These are phyloP conservation scores for Pampus argenteus DNA, from an alignment of 2,797 vertebrate genomes.

Conservation along the genomic window DNA sequence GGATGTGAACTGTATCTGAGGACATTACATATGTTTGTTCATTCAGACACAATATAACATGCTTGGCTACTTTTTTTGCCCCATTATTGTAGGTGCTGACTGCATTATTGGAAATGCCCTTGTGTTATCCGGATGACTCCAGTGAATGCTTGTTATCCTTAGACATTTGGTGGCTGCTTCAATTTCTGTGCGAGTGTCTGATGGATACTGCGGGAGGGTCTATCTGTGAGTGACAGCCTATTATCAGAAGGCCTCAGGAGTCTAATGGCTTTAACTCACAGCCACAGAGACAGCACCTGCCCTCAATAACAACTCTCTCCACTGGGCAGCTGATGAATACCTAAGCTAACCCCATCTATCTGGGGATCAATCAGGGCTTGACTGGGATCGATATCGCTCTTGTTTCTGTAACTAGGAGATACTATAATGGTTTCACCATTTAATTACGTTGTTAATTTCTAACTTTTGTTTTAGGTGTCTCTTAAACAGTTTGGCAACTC, in stretches of 20 bases:
- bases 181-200: conserved; percentile 74
- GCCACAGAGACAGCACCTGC: conserved; percentile 81
- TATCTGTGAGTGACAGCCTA: conserved; percentile 83
- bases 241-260: conserved; percentile 84
- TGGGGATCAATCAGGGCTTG: conserved; percentile 84
- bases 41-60: conserved; percentile 42
- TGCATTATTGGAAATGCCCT: conserved; percentile 56
- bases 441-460: conserved; percentile 87
- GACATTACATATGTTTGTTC: conserved; percentile 26
- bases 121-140: conserved; percentile 68
- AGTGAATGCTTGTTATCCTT: conserved; percentile 75
- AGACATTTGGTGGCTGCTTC: conserved; percentile 73
- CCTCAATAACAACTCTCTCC: conserved; percentile 83
- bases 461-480: conserved; percentile 79
- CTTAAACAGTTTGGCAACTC: conserved; percentile 70
- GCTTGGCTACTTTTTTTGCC: conserved; percentile 36
- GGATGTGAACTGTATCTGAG: conserved; percentile 23
- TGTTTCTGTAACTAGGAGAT: conserved; percentile 87
- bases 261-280: conserved; percentile 86
- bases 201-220: conserved; percentile 66
- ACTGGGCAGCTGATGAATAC: conserved; percentile 84
- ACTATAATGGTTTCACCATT: conserved; percentile 84
- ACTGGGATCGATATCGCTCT: conserved; percentile 85
- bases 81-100: conserved; percentile 53
- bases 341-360: conserved; percentile 84